Conservation (phyloP, 2,888 invertebrate species). For the Chymomyza procnemis region DNA sequence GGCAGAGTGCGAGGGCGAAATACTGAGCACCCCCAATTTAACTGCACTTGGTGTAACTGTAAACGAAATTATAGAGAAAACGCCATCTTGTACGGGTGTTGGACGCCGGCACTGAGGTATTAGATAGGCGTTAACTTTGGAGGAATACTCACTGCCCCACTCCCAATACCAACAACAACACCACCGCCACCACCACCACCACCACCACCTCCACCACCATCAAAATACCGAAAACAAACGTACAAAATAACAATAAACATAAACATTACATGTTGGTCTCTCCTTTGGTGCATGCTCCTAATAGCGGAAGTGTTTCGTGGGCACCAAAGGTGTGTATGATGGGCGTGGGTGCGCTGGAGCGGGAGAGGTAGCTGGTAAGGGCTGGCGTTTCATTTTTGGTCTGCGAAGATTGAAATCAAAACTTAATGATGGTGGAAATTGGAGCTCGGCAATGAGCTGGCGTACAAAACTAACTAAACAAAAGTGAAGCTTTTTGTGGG, state of each 20-base stretch:
- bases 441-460: not conserved
- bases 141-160: not conserved
- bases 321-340: not conserved
- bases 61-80: constrained; percentile 55
- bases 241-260: not conserved
- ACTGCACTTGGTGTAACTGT: constrained; percentile 59
- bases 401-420: not conserved
- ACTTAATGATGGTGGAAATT: not conserved
- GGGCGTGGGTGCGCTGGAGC: no score
- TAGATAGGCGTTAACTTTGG: not conserved
- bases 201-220: not conserved
- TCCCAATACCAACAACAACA: no score
- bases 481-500: not conserved
- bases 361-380: no score
- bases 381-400: not conserved
- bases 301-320: not conserved
- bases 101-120: not conserved
- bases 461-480: not conserved
- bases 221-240: not conserved
- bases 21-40: constrained; percentile 44
- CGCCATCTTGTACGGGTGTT: constrained; percentile 39
- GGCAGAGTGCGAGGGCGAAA: not conserved
- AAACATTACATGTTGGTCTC: not conserved
- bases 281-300: not conserved
- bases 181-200: not conserved